These are phyloP conservation scores for Brachyhypopomus gauderio DNA, from an alignment of 2,113 vertebrate genomes.

Conservation along the genomic window DNA sequence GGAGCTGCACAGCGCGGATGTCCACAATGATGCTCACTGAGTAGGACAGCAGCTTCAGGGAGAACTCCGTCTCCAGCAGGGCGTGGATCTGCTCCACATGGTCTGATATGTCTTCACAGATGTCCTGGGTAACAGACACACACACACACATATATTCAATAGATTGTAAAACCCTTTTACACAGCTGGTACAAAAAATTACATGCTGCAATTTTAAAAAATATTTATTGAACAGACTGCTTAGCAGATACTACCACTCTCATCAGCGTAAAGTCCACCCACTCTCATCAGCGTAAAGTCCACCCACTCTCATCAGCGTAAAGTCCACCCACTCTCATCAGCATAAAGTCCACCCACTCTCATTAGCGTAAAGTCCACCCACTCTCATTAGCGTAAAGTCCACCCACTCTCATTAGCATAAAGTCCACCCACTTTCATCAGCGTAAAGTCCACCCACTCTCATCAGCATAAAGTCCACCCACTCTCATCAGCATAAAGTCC, in stretches of 20 bases:
- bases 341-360: too few species aligned
- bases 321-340: too few species aligned
- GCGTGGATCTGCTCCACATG: constrained; percentile 99
- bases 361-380: too few species aligned
- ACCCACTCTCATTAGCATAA: too few species aligned
- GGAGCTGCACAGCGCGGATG: constrained; percentile 91
- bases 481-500: too few species aligned
- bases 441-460: too few species aligned
- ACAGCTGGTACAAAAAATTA: background rate
- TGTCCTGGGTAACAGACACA: constrained; percentile 76
- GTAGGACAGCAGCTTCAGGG: constrained; percentile 95
- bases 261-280: too few species aligned
- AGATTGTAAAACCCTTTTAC: background rate
- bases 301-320: too few species aligned
- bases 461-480: too few species aligned
- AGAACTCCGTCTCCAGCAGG: constrained; percentile 95
- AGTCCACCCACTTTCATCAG: too few species aligned
- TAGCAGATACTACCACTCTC: background rate
- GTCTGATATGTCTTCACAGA: constrained; percentile 98
- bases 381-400: too few species aligned
- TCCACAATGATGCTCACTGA: constrained; percentile 97
- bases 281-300: too few species aligned
- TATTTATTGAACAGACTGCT: background rate
- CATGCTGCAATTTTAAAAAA: background rate
- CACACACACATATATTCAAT: constrained; percentile 10